A percentile compares a stretch with the other conserved stretches of the same genome.
phyloP scores from a whole-genome alignment of 2,797 vertebrate species.

The Dromococcyx pavoninus region DNA sequence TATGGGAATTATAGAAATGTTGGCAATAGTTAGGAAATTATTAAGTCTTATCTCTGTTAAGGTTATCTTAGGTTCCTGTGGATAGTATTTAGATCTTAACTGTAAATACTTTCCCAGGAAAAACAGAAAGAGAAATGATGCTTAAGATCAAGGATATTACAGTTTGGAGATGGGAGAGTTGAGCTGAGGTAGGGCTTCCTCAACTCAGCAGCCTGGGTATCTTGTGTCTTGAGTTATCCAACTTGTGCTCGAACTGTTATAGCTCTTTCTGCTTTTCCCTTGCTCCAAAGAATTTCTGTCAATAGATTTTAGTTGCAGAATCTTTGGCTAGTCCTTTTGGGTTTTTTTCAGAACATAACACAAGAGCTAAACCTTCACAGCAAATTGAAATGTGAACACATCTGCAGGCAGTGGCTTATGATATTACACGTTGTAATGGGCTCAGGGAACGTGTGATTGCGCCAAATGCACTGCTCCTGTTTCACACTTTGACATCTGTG shows the following conservation, averaged over 20 bases:
- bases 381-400: neutral
- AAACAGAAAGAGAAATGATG: neutral
- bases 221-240: neutral
- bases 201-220: neutral
- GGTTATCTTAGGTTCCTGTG: neutral
- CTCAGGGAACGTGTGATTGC: neutral
- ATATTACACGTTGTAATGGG: neutral
- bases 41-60: neutral
- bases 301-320: neutral
- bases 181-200: neutral
- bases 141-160: neutral
- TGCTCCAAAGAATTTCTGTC: neutral
- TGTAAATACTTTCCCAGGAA: neutral
- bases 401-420: neutral
- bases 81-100: neutral
- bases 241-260: neutral
- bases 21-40: neutral
- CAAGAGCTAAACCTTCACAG: neutral
- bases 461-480: neutral
- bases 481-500: neutral
- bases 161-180: neutral
- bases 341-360: neutral
- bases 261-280: neutral
- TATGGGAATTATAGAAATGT: neutral
- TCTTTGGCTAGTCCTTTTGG: neutral